Conservation (phyloP, 2,797 vertebrate species). For the Tolypeutes matacus region DNA sequence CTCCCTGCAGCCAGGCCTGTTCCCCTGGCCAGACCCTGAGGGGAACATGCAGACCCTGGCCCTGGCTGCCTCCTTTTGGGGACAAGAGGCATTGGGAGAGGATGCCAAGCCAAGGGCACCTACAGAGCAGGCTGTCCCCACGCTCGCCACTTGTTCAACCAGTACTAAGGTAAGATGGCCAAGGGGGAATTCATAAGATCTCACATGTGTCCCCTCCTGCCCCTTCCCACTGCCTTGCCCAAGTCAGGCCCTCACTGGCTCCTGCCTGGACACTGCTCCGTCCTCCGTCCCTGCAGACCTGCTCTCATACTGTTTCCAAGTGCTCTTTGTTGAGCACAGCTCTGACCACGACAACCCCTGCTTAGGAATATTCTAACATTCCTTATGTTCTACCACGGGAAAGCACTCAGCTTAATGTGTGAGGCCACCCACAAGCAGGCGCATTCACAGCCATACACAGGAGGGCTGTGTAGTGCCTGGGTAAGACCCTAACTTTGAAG, state of each 20-base stretch:
- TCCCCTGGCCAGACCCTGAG: neutral
- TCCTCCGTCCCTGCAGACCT: neutral
- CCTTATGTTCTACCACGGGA: neutral
- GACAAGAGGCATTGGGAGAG: neutral
- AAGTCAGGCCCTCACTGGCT: neutral
- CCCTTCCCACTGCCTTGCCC: neutral
- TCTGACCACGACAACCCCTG: neutral
- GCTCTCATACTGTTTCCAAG: neutral
- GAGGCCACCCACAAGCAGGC: neutral
- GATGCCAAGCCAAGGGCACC: neutral
- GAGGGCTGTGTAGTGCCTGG: neutral
- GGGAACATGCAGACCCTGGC: neutral
- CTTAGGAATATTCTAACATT: neutral
- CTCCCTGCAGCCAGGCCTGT: neutral
- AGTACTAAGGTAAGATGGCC: neutral
- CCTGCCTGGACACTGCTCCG: neutral
- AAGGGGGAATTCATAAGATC: no score
- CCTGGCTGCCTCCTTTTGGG: neutral
- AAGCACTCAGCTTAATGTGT: neutral
- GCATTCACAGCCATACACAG: fast-evolving
- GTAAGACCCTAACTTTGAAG: neutral
- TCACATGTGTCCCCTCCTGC: neutral
- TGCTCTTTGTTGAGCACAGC: neutral
- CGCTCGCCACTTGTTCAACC: neutral
- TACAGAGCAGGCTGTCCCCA: neutral